Evolutionary conservation across 2,888 invertebrate genomes (phyloP), one percentile per base, ranked within the genome.

Genomic region (Lithophane semibrunnea): DNA sequence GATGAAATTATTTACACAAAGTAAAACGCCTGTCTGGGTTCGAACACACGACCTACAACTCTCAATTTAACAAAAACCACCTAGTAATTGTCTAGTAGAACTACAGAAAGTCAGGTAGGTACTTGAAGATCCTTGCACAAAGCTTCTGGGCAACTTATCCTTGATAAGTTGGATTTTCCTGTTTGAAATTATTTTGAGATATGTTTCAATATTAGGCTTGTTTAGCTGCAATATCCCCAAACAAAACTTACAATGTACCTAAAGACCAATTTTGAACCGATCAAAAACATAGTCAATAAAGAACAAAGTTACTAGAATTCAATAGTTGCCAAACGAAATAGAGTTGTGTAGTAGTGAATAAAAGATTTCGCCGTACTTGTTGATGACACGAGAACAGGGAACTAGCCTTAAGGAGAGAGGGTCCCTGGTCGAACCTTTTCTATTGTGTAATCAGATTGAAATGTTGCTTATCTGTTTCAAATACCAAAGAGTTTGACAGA

Each of bases 371-470:
- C 65, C 44, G 71, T 82, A 72, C 73, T 87, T 76, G 73, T 82
- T 85, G 88, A 85, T 87, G 85, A 80, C 73, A 73, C 18, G 13
- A 29, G 61, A 73, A 69, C 74, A 49, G 67, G 68, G 60, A 77
- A 75, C 70, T 68, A 24, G 73, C 58, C 68, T 80, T 65, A 79
- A 84, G 84, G 75, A 76, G 56, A n/a, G 73, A 79, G 37, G 72
- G 84, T 79, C 87, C 76, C 87, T 84, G 71, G 76, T 58, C 75
- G 77, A 73, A 74, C 75, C 88, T 78, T 85, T 85, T 85, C 85
- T 85, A 73, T 74, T 69, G 66, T 61, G 74, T 73, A 78, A 85
- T 85, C 88, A 82, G 85, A 87, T 87, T 76, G 82, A 87, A 87
- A 73, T 76, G 74, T 87, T 78, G 70, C 88, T 82, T 85, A 87